phyloP scores from a whole-genome alignment of 1,140 invertebrate genomes.

The Pseudomyrmex concolor region DNA sequence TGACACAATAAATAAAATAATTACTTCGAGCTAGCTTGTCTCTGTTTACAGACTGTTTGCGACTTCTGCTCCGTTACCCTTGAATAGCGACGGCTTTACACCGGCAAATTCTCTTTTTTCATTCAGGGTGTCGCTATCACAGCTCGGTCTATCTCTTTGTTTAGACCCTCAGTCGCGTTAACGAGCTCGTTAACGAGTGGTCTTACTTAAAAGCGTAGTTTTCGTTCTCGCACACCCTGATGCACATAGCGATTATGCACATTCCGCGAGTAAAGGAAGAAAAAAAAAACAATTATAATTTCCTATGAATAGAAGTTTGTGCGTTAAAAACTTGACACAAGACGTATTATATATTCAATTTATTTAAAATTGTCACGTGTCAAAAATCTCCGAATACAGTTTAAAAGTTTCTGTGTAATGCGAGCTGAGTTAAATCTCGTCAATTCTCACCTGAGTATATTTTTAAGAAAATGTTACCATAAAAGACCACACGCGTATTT shows the following conservation, averaged over 20 bases:
- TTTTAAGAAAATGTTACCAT: no score
- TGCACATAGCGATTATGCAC: constrained; percentile 14
- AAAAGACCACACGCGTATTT: no score
- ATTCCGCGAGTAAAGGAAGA: neutral
- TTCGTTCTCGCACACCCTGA: constrained; percentile 4
- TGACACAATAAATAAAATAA: no score
- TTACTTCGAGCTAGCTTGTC: neutral
- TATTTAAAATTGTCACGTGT: no score
- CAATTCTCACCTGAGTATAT: no score
- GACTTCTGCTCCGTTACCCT: constrained; percentile 23
- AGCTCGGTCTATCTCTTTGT: constrained; percentile 37
- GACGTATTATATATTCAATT: no score
- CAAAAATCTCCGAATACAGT: no score
- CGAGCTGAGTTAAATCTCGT: no score
- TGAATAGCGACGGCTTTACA: constrained; percentile 14
- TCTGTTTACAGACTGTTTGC: constrained; percentile 5
- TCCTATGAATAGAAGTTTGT: no score
- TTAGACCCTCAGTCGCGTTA: constrained; percentile 26
- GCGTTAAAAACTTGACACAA: no score
- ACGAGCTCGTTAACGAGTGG: constrained; percentile 50
- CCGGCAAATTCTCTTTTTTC: constrained; percentile 1
- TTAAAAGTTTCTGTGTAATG: no score
- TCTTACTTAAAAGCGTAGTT: constrained; percentile 42
- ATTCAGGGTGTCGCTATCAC: constrained; percentile 27
- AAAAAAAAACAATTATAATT: constrained; percentile 14